phyloP scores from a whole-genome alignment of 2,888 invertebrate genomes.

The Hesperia comma region DNA sequence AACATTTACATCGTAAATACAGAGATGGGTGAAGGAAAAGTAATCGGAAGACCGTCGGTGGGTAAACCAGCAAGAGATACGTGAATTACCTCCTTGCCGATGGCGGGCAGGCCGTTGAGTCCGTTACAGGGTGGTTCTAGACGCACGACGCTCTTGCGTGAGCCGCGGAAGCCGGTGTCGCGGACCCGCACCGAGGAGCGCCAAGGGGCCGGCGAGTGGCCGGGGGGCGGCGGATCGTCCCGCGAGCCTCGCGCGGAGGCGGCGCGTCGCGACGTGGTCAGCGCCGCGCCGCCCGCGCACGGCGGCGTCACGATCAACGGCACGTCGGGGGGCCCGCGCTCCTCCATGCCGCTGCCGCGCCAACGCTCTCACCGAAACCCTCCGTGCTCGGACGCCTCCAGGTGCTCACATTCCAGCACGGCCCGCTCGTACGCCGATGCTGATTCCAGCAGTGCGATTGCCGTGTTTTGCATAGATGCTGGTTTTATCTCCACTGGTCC shows the following conservation, averaged over 20 bases:
- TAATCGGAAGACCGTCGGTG: slow-evolving; percentile 32
- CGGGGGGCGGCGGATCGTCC: slow-evolving; percentile 61
- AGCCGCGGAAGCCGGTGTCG: slow-evolving; percentile 86
- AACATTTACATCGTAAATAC: slow-evolving; percentile 31
- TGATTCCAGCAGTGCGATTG: slow-evolving; percentile 76
- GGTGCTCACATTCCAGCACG: slow-evolving; percentile 80
- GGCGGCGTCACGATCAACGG: slow-evolving; percentile 78
- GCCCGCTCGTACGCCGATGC: slow-evolving; percentile 75
- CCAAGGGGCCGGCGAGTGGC: slow-evolving; percentile 69
- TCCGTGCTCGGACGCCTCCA: slow-evolving; percentile 74
- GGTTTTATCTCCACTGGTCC: slow-evolving; percentile 57
- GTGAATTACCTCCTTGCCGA: slow-evolving; percentile 83
- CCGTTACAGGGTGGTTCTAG: slow-evolving; percentile 87
- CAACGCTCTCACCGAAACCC: slow-evolving; percentile 83
- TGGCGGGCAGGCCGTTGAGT: slow-evolving; percentile 82
- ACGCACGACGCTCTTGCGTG: slow-evolving; percentile 85
- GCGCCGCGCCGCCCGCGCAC: slow-evolving; percentile 62
- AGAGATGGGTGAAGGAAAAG: slow-evolving; percentile 33
- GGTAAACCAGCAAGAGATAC: slow-evolving; percentile 61
- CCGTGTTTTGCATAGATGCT: slow-evolving; percentile 82
- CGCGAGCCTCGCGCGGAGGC: slow-evolving; percentile 73
- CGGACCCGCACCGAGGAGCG: slow-evolving; percentile 87
- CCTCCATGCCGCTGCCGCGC: slow-evolving; percentile 83
- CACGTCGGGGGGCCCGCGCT: slow-evolving; percentile 81
- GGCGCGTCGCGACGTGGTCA: slow-evolving; percentile 72